phyloP scores from a whole-genome alignment of 2,797 vertebrate genomes.

The Tragelaphus eurycerus region DNA sequence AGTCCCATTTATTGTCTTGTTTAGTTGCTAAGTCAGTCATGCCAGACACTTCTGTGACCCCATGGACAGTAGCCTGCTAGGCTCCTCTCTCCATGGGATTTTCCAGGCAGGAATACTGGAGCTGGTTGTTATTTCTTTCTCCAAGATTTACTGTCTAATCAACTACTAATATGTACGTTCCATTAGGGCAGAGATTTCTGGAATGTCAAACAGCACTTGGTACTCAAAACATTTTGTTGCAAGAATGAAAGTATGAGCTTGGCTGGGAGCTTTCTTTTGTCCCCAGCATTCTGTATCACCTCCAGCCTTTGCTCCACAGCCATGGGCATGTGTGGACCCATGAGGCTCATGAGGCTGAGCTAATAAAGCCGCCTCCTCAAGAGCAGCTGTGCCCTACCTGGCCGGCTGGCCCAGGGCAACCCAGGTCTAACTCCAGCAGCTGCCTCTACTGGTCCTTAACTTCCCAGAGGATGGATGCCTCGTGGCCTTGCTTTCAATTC shows the following conservation, averaged over 20 bases:
- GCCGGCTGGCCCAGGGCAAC: neutral
- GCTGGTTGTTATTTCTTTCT: neutral
- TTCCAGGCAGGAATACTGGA: neutral
- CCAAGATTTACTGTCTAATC: neutral
- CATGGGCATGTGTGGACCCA: neutral
- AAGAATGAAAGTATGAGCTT: neutral
- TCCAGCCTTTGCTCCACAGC: neutral
- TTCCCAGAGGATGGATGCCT: slow-evolving; percentile 34
- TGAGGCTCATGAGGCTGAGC: neutral
- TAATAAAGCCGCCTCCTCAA: accelerated
- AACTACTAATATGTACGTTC: neutral
- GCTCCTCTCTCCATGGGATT: neutral
- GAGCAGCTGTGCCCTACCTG: neutral
- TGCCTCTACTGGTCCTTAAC: neutral
- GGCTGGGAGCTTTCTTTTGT: neutral
- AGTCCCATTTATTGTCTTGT: neutral
- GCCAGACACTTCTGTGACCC: neutral
- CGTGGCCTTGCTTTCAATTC: slow-evolving; percentile 20
- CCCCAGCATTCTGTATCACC: neutral
- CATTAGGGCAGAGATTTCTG: neutral
- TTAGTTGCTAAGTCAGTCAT: neutral
- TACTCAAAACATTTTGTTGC: neutral
- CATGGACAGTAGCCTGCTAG: neutral
- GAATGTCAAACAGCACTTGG: neutral
- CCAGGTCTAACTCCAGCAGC: neutral